Conservation (phyloP, 2,797 vertebrate species). For the Arctocebus calabarensis region DNA sequence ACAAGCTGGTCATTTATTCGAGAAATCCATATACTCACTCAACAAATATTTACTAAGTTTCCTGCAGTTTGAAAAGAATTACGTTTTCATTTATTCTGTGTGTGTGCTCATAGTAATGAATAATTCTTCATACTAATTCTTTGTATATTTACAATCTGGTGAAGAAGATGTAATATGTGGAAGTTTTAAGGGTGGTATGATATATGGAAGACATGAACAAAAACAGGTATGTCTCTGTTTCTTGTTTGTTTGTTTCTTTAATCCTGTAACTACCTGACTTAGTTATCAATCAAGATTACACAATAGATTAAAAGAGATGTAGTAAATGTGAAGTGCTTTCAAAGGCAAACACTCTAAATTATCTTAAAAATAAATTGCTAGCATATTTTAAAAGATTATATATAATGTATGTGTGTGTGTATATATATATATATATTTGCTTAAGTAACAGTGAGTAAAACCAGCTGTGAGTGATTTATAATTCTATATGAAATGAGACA, state of each 20-base stretch:
- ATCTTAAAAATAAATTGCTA: background rate
- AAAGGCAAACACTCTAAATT: conserved; percentile 4
- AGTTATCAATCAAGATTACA: conserved; percentile 6
- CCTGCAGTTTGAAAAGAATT: background rate
- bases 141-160: background rate
- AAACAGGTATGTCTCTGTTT: background rate
- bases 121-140: background rate
- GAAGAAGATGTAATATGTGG: background rate
- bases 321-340: background rate
- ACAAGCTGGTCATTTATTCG: conserved; percentile 1
- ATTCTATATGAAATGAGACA: background rate
- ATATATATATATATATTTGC: background rate
- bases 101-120: background rate
- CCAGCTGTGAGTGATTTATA: background rate
- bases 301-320: background rate
- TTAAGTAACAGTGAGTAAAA: background rate
- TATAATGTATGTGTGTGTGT: background rate
- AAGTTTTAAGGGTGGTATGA: background rate
- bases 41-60: background rate
- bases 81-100: background rate
- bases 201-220: background rate
- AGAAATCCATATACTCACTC: background rate
- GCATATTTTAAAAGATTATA: background rate
- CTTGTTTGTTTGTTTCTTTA: background rate
- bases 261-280: conserved; percentile 15